These are phyloP conservation scores for Sminthurides bifidus DNA, from an alignment of 1,140 invertebrate genomes.

Conservation along the genomic window DNA sequence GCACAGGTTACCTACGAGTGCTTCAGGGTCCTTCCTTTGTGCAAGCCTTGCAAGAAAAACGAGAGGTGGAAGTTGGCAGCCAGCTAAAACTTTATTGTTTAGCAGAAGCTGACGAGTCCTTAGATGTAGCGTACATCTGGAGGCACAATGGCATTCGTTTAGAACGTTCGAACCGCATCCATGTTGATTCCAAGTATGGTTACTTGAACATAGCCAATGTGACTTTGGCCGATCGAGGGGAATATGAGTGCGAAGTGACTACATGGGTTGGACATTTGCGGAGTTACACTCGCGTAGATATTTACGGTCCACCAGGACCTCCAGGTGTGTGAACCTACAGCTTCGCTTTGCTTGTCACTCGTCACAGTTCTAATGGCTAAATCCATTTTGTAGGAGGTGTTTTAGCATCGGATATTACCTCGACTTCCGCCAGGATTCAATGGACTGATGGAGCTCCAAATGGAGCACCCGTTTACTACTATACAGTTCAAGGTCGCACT, in stretches of 20 bases:
- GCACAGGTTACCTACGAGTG: constrained; percentile 68
- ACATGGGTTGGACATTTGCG: constrained; percentile 71
- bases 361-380: constrained; percentile 4
- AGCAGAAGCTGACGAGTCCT: constrained; percentile 61
- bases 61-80: constrained; percentile 54
- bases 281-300: constrained; percentile 53
- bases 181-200: constrained; percentile 38
- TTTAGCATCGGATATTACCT: constrained; percentile 58
- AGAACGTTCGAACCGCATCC: constrained; percentile 40
- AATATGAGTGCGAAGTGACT: constrained; percentile 77
- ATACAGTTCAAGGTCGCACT: constrained; percentile 67
- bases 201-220: constrained; percentile 66
- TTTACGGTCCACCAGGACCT: constrained; percentile 73
- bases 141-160: constrained; percentile 72
- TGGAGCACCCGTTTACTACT: constrained; percentile 59
- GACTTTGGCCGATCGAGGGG: constrained; percentile 69
- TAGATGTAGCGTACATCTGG: constrained; percentile 84
- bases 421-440: constrained; percentile 60
- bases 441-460: constrained; percentile 84
- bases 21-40: constrained; percentile 58
- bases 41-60: constrained; percentile 49
- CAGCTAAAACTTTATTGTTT: constrained; percentile 64
- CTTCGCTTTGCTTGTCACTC: constrained; percentile 6
- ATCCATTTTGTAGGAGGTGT: constrained; percentile 57
- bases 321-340: constrained; percentile 40